Base-by-base conservation (phyloP, 2,888 invertebrate genomes). In the Margaritifera margaritifera region DNA sequence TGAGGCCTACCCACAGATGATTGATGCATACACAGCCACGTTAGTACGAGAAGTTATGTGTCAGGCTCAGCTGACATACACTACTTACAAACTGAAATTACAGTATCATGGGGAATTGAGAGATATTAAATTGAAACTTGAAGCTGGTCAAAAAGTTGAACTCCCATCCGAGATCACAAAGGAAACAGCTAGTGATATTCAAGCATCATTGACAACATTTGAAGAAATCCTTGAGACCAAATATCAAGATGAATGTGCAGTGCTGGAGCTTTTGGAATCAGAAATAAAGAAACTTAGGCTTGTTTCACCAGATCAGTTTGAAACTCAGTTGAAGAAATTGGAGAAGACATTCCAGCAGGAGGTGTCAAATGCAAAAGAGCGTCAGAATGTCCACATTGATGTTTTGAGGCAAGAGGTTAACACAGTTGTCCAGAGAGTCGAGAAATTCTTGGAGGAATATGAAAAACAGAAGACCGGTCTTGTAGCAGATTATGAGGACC, bases 1-100 rank as follows among this genome's bases (percentile, higher is more conserved):
- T 31, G 77, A 78, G 61, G 70, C 72, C 1, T 79, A 79, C 63
- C 77, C 80, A n/a, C 71, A 78, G 56, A 78, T 78, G 27, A 71
- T 83, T 64, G 74, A 79, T 53, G 73, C 74, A 15, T 80, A 84
- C 79, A 80, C 84, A 67, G 93, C 94, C 79, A 93, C 93, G 66
- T 92, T 94, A 53, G 93, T 94, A 25, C 93, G 94, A 51, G 94
- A 94, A 82, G 94, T 94, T 6, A 94, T 94, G 93, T 93, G 93
- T 55, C 92, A 93, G 71, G 95, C 95, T 1, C 93, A 90, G 51
- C 80, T 91, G 66, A 82, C 84, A 4, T 87, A 88, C 65, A 82
- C 80, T 57, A 80, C 83, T 64, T 82, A 81, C 66, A 86, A 86
- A 71, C 72, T 82, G 63, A 83, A 83, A 66, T 66, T 86, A 59